Evolutionary conservation across 2,888 invertebrate genomes (phyloP).

Genomic region (Salpingus planirostris): DNA sequence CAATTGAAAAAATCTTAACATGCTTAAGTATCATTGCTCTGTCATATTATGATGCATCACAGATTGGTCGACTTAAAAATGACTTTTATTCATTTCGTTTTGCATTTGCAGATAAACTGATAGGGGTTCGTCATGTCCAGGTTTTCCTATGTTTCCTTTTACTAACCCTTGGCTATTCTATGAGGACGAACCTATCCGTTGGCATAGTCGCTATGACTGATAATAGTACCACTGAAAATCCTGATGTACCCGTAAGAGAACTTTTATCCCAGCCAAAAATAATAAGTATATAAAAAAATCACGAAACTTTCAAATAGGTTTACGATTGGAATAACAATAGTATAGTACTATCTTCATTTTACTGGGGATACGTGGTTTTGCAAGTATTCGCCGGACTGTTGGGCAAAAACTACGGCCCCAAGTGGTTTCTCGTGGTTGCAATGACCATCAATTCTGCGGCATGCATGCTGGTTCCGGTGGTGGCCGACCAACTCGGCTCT

Average conservation of each 20-base stretch:
- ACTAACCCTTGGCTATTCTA: slow-evolving; percentile 50
- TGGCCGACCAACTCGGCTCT: slow-evolving; percentile 54
- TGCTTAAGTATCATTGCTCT: no score
- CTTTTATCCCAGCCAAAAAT: no score
- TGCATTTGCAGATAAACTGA: no score
- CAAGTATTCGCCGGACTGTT: slow-evolving; percentile 61
- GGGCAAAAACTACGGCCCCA: slow-evolving; percentile 63
- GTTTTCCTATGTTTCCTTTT: slow-evolving; percentile 49
- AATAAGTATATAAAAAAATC: neutral
- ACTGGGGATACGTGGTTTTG: slow-evolving; percentile 64
- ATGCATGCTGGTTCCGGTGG: slow-evolving; percentile 56
- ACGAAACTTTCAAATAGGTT: slow-evolving; percentile 5
- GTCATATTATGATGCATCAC: no score
- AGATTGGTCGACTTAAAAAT: no score
- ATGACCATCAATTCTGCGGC: slow-evolving; percentile 51
- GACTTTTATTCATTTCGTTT: no score
- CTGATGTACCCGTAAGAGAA: slow-evolving; percentile 44
- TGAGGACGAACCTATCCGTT: slow-evolving; percentile 57
- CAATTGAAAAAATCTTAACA: no score
- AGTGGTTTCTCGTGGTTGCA: slow-evolving; percentile 50
- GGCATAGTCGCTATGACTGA: slow-evolving; percentile 66
- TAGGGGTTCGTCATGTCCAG: slow-evolving; percentile 57
- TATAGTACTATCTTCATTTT: slow-evolving; percentile 61
- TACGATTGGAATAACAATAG: slow-evolving; percentile 14
- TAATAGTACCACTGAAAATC: slow-evolving; percentile 31